A percentile compares a stretch with the other conserved stretches of the same genome.
These are phyloP conservation scores for Octopus bimaculoides DNA, from an alignment of 1,140 invertebrate species.

Conservation along the genomic window DNA sequence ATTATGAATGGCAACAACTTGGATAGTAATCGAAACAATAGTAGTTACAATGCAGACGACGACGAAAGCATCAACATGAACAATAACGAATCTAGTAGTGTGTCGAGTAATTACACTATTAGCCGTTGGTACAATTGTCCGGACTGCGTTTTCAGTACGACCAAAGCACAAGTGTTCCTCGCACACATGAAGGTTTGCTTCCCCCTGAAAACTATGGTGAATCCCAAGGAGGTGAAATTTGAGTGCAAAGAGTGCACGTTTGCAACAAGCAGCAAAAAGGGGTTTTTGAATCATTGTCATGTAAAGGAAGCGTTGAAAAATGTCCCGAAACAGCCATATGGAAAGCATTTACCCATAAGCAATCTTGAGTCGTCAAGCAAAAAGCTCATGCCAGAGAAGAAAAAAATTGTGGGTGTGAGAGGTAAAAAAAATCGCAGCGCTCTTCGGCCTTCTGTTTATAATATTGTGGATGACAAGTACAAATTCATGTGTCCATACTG, in stretches of 20 bases:
- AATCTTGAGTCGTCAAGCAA: neutral
- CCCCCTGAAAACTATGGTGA: neutral
- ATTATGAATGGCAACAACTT: no score
- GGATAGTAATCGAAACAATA: no score
- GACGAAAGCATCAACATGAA: no score
- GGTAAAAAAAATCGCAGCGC: neutral
- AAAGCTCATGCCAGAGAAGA: neutral
- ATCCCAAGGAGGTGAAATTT: neutral
- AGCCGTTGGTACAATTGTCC: neutral
- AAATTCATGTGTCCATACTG: neutral
- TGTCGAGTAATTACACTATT: no score
- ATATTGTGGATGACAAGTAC: neutral
- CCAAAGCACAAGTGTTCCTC: neutral
- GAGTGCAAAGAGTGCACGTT: conserved; percentile 2
- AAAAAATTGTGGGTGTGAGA: neutral
- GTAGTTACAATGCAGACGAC: no score
- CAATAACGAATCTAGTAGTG: no score
- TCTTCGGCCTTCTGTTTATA: neutral
- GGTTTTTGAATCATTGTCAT: neutral
- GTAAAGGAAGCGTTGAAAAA: neutral
- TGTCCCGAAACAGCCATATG: neutral
- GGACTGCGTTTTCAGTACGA: neutral
- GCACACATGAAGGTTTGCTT: neutral
- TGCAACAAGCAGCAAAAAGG: neutral
- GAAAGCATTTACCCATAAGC: neutral